phyloP scores from a whole-genome alignment of 37 sponge, comb jelly and placozoan genomes.

The Geodia barretti region DNA sequence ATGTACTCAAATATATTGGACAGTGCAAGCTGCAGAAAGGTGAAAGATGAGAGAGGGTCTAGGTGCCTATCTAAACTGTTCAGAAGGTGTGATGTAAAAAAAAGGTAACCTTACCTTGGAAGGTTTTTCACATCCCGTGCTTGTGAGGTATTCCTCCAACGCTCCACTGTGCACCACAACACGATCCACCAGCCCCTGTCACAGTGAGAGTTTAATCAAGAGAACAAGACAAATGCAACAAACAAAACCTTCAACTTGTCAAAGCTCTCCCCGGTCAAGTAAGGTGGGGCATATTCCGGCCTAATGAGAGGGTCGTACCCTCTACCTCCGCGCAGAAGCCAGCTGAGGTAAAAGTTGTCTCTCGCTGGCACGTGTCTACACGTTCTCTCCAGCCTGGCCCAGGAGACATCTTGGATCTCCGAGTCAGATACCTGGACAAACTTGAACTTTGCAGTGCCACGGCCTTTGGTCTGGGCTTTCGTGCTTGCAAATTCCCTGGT shows the following conservation, averaged over 20 bases:
- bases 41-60: too few species aligned
- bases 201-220: neutral
- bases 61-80: too few species aligned
- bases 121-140: neutral
- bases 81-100: too few species aligned
- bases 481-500: neutral
- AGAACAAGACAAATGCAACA: neutral
- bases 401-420: constrained; percentile 7
- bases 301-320: constrained; percentile 15
- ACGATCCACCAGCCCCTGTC: constrained; percentile 38
- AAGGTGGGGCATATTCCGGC: constrained; percentile 32
- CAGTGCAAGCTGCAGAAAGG: constrained; percentile 31
- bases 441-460: neutral
- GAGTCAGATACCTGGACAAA: neutral
- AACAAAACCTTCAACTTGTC: constrained; percentile 48
- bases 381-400: constrained; percentile 19
- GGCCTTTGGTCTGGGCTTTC: neutral
- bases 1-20: constrained; percentile 72
- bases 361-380: constrained; percentile 19
- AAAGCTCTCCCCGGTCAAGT: constrained; percentile 30
- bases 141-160: constrained; percentile 25
- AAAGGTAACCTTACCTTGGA: neutral
- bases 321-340: constrained; percentile 28
- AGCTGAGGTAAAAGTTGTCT: constrained; percentile 61
- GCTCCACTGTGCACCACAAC: constrained; percentile 26